These are phyloP conservation scores for Sinocyclocheilus maitianheensis DNA, from an alignment of 2,113 vertebrate genomes.

Conservation along the genomic window DNA sequence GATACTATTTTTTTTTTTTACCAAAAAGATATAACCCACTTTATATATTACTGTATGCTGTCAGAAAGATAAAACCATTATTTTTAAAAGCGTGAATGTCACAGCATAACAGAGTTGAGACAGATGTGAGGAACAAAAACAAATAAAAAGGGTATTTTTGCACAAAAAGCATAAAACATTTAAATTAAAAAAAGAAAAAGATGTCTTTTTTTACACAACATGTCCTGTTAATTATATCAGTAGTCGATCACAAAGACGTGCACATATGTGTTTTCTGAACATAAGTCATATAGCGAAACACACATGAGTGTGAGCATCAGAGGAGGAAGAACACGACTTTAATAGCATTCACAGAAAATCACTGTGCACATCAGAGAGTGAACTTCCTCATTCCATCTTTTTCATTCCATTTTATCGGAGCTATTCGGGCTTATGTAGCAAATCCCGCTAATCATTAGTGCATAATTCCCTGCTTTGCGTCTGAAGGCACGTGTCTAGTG, in stretches of 20 bases:
- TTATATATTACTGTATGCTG: background rate
- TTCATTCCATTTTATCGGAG: background rate
- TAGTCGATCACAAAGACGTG: background rate
- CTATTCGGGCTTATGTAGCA: slow-evolving; percentile 9
- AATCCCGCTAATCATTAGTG: slow-evolving; percentile 17
- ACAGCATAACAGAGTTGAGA: background rate
- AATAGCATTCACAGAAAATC: background rate
- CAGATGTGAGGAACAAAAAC: background rate
- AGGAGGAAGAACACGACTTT: background rate
- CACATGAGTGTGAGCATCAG: background rate
- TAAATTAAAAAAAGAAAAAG: background rate
- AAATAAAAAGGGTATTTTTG: background rate
- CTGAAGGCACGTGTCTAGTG: slow-evolving; percentile 24
- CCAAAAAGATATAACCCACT: background rate
- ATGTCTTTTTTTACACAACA: background rate
- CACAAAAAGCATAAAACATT: background rate
- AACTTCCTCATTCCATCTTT: background rate
- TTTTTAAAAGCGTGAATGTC: background rate
- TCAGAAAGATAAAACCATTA: background rate
- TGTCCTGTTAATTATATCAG: background rate
- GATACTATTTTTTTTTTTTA: too few species aligned
- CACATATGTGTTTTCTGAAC: background rate
- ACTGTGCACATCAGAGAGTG: background rate
- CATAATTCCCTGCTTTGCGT: slow-evolving; percentile 15
- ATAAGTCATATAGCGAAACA: background rate